These are phyloP conservation scores for Drosophila paulistorum DNA, from an alignment of 1,140 invertebrate species.

Conservation along the genomic window DNA sequence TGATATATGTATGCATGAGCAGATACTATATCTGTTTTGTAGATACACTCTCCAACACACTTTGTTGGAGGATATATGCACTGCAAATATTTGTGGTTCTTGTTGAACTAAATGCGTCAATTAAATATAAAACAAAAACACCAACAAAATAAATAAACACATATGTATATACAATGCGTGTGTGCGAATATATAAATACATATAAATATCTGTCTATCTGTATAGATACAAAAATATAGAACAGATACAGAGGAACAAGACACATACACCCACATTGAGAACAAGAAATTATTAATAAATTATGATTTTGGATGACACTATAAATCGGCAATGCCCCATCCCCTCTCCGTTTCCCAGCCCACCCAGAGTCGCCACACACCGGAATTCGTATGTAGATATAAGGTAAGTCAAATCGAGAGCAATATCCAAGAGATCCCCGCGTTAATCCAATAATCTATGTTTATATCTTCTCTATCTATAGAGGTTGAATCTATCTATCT, in stretches of 20 bases:
- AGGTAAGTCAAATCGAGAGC: constrained; percentile 35
- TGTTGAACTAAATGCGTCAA: constrained; percentile 73
- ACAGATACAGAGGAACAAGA: constrained; percentile 43
- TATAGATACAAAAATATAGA: constrained; percentile 19
- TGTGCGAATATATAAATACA: constrained; percentile 16
- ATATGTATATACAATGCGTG: constrained; percentile 14
- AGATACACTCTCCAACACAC: constrained; percentile 49
- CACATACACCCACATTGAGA: constrained; percentile 12
- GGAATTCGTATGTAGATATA: constrained; percentile 21
- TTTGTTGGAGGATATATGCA: constrained; percentile 56
- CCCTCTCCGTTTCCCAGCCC: neutral
- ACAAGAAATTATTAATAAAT: constrained; percentile 71
- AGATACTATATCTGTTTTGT: constrained; percentile 40
- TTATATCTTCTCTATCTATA: constrained; percentile 5
- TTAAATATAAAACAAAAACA: constrained; percentile 58
- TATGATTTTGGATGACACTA: constrained; percentile 67
- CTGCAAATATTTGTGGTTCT: constrained; percentile 41
- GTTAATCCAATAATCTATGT: constrained; percentile 8
- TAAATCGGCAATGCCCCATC: constrained; percentile 38
- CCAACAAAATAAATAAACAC: constrained; percentile 26
- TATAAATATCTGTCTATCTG: neutral
- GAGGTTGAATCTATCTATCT: neutral
- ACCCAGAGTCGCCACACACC: neutral
- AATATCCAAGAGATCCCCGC: constrained; percentile 50
- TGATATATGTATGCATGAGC: constrained; percentile 1